These are phyloP conservation scores for Parapristionchus giblindavisi DNA, from an alignment of 2,888 invertebrate genomes.

Conservation along the genomic window DNA sequence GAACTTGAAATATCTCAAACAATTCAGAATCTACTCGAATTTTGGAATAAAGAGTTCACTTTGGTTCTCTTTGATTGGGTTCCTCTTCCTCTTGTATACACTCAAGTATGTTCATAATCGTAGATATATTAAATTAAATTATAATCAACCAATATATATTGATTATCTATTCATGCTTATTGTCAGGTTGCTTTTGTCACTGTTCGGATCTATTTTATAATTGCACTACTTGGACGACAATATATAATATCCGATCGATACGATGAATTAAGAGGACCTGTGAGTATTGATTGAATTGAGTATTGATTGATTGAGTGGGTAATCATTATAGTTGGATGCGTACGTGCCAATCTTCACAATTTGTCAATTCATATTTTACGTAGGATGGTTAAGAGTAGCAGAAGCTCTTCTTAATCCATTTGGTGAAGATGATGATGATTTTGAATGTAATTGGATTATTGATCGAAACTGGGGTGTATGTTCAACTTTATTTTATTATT, in stretches of 20 bases:
- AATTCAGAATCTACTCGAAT: conserved; percentile 21
- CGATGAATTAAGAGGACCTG: conserved; percentile 22
- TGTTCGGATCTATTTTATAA: conserved; percentile 32
- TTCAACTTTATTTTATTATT: neutral
- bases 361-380: conserved; percentile 38
- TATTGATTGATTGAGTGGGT: neutral
- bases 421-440: conserved; percentile 39
- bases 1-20: neutral
- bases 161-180: neutral
- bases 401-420: conserved; percentile 40
- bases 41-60: conserved; percentile 28
- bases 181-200: conserved; percentile 31
- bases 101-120: conserved; percentile 1
- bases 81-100: conserved; percentile 34
- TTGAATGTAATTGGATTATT: conserved; percentile 41
- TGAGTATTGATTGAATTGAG: conserved; percentile 1
- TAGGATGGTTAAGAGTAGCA: conserved; percentile 39
- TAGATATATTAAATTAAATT: neutral
- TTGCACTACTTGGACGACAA: conserved; percentile 34
- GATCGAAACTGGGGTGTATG: conserved; percentile 35
- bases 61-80: conserved; percentile 38
- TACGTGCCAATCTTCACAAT: conserved; percentile 41
- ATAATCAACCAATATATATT: neutral
- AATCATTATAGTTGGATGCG: conserved; percentile 32
- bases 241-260: conserved; percentile 27